Evolutionary conservation across 2,888 invertebrate genomes (phyloP).

Genomic region (Rotaria macrura): DNA sequence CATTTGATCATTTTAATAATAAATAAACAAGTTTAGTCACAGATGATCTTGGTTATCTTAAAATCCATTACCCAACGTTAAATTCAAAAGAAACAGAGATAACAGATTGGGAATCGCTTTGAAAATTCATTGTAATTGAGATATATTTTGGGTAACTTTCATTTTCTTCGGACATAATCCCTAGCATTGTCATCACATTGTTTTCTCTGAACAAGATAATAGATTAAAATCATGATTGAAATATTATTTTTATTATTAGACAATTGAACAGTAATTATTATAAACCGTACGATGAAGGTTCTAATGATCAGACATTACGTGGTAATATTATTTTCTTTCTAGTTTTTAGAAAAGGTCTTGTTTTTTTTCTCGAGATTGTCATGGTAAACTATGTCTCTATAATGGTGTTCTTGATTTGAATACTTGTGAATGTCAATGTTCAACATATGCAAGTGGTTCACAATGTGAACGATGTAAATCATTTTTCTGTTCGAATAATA

Average conservation of each 20-base stretch:
- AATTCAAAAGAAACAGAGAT: too few relatives aligned
- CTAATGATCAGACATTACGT: background rate
- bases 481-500: background rate
- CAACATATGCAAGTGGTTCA: background rate
- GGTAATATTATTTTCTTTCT: background rate
- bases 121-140: too few relatives aligned
- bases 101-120: too few relatives aligned
- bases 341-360: background rate
- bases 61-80: too few relatives aligned
- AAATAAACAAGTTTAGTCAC: too few relatives aligned
- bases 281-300: background rate
- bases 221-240: too few relatives aligned
- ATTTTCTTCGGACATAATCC: too few relatives aligned
- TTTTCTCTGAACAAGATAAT: too few relatives aligned
- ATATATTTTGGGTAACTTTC: too few relatives aligned
- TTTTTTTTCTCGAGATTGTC: background rate
- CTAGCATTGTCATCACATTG: too few relatives aligned
- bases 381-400: background rate
- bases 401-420: background rate
- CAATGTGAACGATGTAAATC: background rate
- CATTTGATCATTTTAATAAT: too few relatives aligned
- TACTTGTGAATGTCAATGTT: slow-evolving; percentile 6
- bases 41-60: too few relatives aligned
- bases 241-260: background rate
- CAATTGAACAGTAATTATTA: background rate